A percentile compares a stretch with the other conserved stretches of the same genome.
phyloP scores from a whole-genome alignment of 2,113 vertebrate species.

The Origma solitaria region DNA sequence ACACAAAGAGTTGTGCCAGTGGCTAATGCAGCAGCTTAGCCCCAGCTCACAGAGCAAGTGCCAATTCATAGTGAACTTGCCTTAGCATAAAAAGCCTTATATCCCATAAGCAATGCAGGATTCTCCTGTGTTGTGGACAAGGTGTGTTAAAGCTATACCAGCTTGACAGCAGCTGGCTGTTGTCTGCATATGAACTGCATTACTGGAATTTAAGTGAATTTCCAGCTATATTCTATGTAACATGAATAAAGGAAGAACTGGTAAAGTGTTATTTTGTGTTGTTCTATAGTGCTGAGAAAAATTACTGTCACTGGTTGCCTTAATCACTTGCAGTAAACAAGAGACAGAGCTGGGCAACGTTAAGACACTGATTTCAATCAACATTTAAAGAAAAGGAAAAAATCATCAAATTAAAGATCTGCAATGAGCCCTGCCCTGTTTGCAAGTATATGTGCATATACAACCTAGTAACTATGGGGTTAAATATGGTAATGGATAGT shows the following conservation, averaged over 20 bases:
- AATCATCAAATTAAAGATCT: background rate
- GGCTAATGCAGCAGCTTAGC: background rate
- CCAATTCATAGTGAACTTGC: background rate
- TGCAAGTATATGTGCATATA: background rate
- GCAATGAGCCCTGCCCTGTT: background rate
- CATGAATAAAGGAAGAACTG: background rate
- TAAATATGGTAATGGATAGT: background rate
- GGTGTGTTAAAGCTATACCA: background rate
- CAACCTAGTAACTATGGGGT: background rate
- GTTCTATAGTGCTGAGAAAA: background rate
- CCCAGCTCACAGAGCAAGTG: background rate
- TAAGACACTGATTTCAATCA: background rate
- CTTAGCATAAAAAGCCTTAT: background rate
- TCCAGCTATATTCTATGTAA: background rate
- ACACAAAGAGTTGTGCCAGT: background rate
- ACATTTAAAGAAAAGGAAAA: background rate
- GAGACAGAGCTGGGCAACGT: background rate
- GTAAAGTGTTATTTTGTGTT: background rate
- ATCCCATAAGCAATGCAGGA: background rate
- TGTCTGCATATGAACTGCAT: background rate
- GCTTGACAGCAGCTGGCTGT: background rate
- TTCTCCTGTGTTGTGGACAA: background rate
- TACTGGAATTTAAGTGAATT: background rate
- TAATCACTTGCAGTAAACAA: background rate
- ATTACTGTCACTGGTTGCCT: background rate